Percentiles rank a stretch among this genome's conserved stretches.
phyloP scores from a whole-genome alignment of 2,888 invertebrate species.

The Stenchaetothrips biformis region DNA sequence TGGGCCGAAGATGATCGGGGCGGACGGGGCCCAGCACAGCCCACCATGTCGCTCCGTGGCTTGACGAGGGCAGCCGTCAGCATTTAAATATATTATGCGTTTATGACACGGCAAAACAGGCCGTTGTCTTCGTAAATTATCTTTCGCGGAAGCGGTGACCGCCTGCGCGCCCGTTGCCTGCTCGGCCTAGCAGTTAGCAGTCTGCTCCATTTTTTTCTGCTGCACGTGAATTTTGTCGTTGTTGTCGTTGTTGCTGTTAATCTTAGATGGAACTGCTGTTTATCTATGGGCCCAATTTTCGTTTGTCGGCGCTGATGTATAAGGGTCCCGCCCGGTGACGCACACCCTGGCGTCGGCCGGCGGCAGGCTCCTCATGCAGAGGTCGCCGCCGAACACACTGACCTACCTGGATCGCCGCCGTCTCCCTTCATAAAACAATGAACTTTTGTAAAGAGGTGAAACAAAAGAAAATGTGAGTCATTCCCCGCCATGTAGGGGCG shows the following conservation, averaged over 20 bases:
- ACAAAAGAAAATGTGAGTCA: slow-evolving; percentile 15
- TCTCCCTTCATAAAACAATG: slow-evolving; percentile 11
- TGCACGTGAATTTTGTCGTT: too few species aligned
- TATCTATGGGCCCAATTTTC: too few species aligned
- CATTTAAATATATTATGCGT: slow-evolving; percentile 17
- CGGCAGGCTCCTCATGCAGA: not conserved
- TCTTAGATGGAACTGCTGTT: too few species aligned
- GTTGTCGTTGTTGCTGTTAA: too few species aligned
- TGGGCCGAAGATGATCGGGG: slow-evolving; percentile 2
- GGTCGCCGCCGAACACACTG: not conserved
- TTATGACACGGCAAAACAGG: slow-evolving; percentile 4
- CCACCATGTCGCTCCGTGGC: not conserved
- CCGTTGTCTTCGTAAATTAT: not conserved
- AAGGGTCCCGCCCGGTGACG: not conserved
- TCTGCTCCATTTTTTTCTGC: too few species aligned
- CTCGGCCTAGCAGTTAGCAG: too few species aligned
- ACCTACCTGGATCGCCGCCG: not conserved
- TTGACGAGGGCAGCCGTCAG: slow-evolving; percentile 2
- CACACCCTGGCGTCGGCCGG: not conserved
- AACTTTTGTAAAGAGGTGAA: not conserved
- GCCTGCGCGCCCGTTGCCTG: too few species aligned
- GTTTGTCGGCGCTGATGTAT: too few species aligned
- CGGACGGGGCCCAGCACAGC: not conserved
- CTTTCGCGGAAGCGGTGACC: not conserved
- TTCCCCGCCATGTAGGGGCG: not conserved